These are phyloP conservation scores for Dipus sagitta DNA, from an alignment of 2,797 vertebrate genomes.

Conservation along the genomic window DNA sequence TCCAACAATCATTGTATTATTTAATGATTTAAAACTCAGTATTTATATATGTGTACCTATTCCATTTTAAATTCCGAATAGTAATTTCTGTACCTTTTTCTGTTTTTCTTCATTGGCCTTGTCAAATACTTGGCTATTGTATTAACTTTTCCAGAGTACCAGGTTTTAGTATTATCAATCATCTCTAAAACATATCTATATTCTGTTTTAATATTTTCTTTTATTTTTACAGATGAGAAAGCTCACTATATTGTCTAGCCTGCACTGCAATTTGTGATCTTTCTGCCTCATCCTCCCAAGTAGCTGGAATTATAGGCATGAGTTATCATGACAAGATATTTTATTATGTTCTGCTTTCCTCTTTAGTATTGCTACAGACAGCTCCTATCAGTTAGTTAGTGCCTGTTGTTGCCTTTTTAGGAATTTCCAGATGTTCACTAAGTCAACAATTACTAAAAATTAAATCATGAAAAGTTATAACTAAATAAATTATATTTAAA, in stretches of 20 bases:
- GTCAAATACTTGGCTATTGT: neutral
- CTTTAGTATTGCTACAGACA: neutral
- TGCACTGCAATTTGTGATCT: neutral
- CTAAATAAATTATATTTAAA: constrained; percentile 23
- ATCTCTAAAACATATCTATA: neutral
- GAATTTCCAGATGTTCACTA: neutral
- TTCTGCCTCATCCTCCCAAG: neutral
- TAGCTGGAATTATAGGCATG: neutral
- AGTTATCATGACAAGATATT: neutral
- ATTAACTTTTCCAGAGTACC: neutral
- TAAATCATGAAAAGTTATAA: neutral
- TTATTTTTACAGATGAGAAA: neutral
- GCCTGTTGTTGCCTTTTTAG: neutral
- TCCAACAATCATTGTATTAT: neutral
- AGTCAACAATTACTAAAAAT: constrained; percentile 34
- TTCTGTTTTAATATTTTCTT: neutral
- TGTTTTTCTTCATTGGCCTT: neutral
- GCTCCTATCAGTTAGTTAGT: neutral
- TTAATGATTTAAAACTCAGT: constrained; percentile 23
- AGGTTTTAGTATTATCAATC: constrained; percentile 26
- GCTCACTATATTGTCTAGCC: neutral
- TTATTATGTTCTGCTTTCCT: constrained; percentile 3
- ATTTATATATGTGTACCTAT: neutral
- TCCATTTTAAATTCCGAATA: neutral
- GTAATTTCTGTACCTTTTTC: constrained; percentile 18